A percentile compares a stretch with the other conserved stretches of the same genome.
These are phyloP conservation scores for Incurvaria masculella DNA, from an alignment of 2,888 invertebrate genomes.

Conservation along the genomic window DNA sequence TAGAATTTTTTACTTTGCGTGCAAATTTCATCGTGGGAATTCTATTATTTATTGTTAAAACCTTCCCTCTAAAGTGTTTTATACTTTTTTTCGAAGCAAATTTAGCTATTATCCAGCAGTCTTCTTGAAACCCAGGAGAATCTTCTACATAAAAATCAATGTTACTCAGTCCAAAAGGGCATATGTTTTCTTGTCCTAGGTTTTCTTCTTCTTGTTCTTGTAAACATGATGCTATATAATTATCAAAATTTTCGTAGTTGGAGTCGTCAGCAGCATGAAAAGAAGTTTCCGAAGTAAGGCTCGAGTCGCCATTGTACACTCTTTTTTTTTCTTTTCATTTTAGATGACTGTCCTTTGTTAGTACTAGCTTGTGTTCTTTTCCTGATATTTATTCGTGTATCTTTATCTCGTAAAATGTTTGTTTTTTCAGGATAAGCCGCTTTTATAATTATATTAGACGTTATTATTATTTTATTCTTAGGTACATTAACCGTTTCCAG, in stretches of 20 bases:
- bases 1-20: too few relatives aligned
- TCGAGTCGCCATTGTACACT: not conserved
- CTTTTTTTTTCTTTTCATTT: not conserved
- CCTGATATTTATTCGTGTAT: not conserved
- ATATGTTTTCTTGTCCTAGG: too few relatives aligned
- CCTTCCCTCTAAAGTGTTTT: too few relatives aligned
- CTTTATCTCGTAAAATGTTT: not conserved
- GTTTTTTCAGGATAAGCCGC: slow-evolving; percentile 1
- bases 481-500: not conserved
- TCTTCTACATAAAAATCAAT: slow-evolving; percentile 2
- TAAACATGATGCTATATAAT: slow-evolving; percentile 1
- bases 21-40: too few relatives aligned
- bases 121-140: not conserved
- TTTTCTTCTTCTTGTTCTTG: not conserved
- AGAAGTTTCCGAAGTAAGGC: slow-evolving; percentile 2
- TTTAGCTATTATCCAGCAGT: too few relatives aligned
- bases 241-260: too few relatives aligned
- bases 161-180: too few relatives aligned
- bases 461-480: not conserved
- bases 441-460: not conserved
- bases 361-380: too few relatives aligned
- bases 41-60: too few relatives aligned
- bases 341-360: too few relatives aligned
- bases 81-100: too few relatives aligned
- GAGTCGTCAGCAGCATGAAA: slow-evolving; percentile 4